A percentile compares a stretch with the other conserved stretches of the same genome.
These are phyloP conservation scores for Siniperca obscura DNA, from an alignment of 2,797 vertebrate genomes.

Conservation along the genomic window DNA sequence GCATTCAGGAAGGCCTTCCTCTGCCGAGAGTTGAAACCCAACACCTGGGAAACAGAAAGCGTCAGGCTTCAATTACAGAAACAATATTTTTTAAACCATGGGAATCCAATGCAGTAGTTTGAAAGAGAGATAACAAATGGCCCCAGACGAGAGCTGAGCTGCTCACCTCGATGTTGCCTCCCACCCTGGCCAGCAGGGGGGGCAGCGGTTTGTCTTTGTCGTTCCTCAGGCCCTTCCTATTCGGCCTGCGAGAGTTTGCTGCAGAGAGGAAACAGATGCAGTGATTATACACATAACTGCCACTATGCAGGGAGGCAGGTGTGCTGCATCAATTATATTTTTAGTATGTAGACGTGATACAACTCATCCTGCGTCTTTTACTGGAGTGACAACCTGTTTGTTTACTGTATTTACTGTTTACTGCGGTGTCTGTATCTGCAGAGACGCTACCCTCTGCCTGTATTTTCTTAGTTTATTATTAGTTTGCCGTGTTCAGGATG, in stretches of 20 bases:
- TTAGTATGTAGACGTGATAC: background rate
- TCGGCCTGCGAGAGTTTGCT: conserved; percentile 95
- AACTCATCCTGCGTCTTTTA: background rate
- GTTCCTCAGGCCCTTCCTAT: conserved; percentile 95
- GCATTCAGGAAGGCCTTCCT: conserved; percentile 98
- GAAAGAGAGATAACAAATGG: background rate
- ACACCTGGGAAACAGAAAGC: conserved; percentile 82
- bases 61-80: background rate
- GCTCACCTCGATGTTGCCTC: conserved; percentile 96
- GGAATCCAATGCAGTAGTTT: too few relatives aligned
- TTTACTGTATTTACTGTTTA: background rate
- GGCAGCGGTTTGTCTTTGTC: conserved; percentile 98
- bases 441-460: too few relatives aligned
- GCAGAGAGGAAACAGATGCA: conserved; percentile 33
- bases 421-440: too few relatives aligned
- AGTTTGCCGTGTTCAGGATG: too few relatives aligned
- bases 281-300: background rate
- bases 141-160: accelerated
- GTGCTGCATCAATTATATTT: background rate
- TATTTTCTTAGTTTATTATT: too few relatives aligned
- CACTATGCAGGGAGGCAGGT: background rate
- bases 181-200: conserved; percentile 97
- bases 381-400: background rate
- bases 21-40: conserved; percentile 98
- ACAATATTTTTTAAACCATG: background rate